Evolutionary conservation across 2,797 vertebrate species (phyloP), one percentile per base, ranked within the genome.

Genomic region (Harpagifer antarcticus): DNA sequence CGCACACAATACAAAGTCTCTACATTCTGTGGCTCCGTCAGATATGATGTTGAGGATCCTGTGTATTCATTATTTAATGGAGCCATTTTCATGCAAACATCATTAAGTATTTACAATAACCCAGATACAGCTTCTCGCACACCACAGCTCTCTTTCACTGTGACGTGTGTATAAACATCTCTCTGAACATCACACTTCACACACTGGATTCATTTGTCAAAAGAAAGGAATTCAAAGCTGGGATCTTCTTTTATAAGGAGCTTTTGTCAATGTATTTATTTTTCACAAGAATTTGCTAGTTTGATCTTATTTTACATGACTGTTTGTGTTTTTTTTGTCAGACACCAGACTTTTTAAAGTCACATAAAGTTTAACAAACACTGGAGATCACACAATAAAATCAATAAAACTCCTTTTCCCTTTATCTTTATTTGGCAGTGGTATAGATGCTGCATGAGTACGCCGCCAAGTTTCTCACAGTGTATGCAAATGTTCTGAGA

Each of bases 81-180:
- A 5, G 3, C 20, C 33, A 33, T 20, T 60, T 79, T 52, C 44
- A 52, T 47, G 19, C 43, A 62, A 66, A 66, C 50, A 52, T 62
- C 49, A 75, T 75, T 27, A 75, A 75, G 61, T 31, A 80, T 80
- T 80, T 57, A 71, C 19, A n/a, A 8, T 11, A 56, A 52, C 67
- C 72, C 50, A 67, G 67, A 66, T 53, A 13, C 20, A 5, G 42
- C 57, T 47, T 16, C 3, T 0, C 20, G 15, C 42, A 2, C 27
- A 5, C 27, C 27, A 27, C 9, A 3, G 43, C 14, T 43, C 43
- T 15, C 23, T 19, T 9, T 50, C 19, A 37, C 54, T 65, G 44
- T 8, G 33, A 57, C 13, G 16, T 15, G n/a, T 9, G 9, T 40
- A 27, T 23, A 47, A 31, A 37, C 37, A 19, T 44, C 33, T 68